Evolutionary conservation across 2,888 invertebrate species (phyloP).

Genomic region (Drosophila merina): DNA sequence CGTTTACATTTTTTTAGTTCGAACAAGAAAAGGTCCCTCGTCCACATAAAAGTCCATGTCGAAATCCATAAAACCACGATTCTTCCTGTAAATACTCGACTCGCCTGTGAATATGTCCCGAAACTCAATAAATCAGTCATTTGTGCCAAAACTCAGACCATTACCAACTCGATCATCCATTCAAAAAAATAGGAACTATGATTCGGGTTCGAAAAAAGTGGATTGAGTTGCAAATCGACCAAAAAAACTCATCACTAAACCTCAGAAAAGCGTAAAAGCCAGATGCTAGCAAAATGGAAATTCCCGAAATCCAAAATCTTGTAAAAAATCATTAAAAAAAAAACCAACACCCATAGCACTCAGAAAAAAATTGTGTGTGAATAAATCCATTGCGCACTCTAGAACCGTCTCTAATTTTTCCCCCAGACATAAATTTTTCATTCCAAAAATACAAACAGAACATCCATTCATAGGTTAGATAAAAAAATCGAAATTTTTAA

Average conservation of each 20-base stretch:
- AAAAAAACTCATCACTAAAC: neutral
- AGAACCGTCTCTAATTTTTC: neutral
- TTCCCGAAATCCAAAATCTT: neutral
- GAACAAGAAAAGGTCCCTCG: neutral
- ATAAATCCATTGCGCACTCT: neutral
- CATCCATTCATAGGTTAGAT: neutral
- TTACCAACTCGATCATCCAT: conserved; percentile 13
- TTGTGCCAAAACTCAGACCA: conserved; percentile 9
- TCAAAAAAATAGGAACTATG: neutral
- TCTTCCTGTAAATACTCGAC: conserved; percentile 30
- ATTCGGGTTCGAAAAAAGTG: neutral
- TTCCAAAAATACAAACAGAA: neutral
- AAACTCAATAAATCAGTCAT: conserved; percentile 12
- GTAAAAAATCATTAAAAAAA: conserved; percentile 1
- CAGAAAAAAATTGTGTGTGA: neutral
- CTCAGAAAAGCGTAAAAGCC: neutral
- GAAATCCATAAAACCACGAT: conserved; percentile 1
- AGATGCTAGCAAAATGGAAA: neutral
- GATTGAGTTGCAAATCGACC: neutral
- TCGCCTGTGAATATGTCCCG: conserved; percentile 40
- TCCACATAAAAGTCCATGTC: conserved; percentile 4
- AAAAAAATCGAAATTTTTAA: conserved; percentile 11
- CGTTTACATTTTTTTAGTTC: neutral
- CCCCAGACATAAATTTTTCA: conserved; percentile 1
- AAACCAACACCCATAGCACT: neutral